Evolutionary conservation across 2,113 vertebrate species (phyloP).

Genomic region (Toxotes chatareus): DNA sequence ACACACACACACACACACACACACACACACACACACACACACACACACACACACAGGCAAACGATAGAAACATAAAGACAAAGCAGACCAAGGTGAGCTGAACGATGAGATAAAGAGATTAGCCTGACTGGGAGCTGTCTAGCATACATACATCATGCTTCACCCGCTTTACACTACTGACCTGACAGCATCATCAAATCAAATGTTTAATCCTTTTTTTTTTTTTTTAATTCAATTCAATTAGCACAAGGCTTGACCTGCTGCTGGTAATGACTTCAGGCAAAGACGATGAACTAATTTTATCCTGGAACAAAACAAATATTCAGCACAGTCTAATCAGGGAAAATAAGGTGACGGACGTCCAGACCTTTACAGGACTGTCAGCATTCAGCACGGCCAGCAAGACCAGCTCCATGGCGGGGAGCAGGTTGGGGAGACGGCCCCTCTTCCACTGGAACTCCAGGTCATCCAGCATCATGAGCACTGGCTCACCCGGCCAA

Average conservation of each 20-base stretch:
- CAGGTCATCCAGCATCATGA: slow-evolving; percentile 85
- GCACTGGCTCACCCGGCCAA: slow-evolving; percentile 82
- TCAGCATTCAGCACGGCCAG: slow-evolving; percentile 76
- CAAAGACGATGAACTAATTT: too few species aligned
- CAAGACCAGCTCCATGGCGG: slow-evolving; percentile 83
- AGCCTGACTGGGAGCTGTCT: background rate
- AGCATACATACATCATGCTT: background rate
- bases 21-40: slow-evolving; percentile 22
- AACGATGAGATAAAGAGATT: slow-evolving; percentile 32
- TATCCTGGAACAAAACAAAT: too few species aligned
- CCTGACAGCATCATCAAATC: background rate
- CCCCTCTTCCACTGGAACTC: slow-evolving; percentile 86
- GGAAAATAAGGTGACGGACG: background rate
- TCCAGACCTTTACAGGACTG: slow-evolving; percentile 74
- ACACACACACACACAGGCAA: slow-evolving; percentile 18
- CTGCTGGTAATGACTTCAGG: background rate
- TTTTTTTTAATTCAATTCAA: background rate
- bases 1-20: slow-evolving; percentile 35
- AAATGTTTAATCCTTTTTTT: background rate
- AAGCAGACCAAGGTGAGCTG: slow-evolving; percentile 26
- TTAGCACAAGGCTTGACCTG: background rate
- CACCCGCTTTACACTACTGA: background rate
- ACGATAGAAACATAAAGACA: background rate
- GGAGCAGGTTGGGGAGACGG: slow-evolving; percentile 78
- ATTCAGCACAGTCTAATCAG: background rate